Evolutionary conservation across 2,888 invertebrate species (phyloP).

Genomic region (Branchipolynoe longqiensis): DNA sequence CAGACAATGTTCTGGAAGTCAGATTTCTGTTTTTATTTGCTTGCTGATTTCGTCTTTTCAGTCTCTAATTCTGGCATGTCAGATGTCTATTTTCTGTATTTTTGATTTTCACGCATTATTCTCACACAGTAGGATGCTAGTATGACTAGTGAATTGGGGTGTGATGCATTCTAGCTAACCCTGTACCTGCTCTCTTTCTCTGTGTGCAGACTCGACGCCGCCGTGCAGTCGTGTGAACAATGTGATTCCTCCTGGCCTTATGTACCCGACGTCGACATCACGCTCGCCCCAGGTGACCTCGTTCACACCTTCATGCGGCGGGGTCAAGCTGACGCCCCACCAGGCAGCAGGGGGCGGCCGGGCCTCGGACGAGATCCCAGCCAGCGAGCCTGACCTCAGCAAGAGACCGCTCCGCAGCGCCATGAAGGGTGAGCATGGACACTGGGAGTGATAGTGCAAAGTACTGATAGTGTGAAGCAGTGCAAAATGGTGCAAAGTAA

Average conservation of each 20-base stretch:
- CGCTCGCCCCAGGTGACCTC: neutral
- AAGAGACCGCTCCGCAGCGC: constrained; percentile 82
- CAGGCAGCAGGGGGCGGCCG: too few species aligned
- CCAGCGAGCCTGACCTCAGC: constrained; percentile 81
- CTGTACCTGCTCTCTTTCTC: neutral
- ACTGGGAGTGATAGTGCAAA: neutral
- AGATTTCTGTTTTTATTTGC: too few species aligned
- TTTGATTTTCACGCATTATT: too few species aligned
- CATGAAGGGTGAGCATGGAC: constrained; percentile 75
- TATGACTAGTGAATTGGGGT: too few species aligned
- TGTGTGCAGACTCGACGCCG: constrained; percentile 30
- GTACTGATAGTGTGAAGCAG: too few species aligned
- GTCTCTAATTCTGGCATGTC: too few species aligned
- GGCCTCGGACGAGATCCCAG: constrained; percentile 71
- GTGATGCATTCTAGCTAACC: too few species aligned
- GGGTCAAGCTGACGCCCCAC: neutral
- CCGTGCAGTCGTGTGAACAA: constrained; percentile 6
- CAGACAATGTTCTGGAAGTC: too few species aligned
- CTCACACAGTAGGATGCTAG: too few species aligned
- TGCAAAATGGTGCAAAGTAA: too few species aligned
- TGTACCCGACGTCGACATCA: constrained; percentile 51
- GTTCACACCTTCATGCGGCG: neutral
- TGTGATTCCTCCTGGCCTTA: constrained; percentile 47
- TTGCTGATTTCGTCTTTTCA: too few species aligned
- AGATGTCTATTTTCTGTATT: too few species aligned